A percentile compares a stretch with the other conserved stretches of the same genome.
Conservation (phyloP, 2,888 invertebrate genomes). For the Orchestes rusci region DNA sequence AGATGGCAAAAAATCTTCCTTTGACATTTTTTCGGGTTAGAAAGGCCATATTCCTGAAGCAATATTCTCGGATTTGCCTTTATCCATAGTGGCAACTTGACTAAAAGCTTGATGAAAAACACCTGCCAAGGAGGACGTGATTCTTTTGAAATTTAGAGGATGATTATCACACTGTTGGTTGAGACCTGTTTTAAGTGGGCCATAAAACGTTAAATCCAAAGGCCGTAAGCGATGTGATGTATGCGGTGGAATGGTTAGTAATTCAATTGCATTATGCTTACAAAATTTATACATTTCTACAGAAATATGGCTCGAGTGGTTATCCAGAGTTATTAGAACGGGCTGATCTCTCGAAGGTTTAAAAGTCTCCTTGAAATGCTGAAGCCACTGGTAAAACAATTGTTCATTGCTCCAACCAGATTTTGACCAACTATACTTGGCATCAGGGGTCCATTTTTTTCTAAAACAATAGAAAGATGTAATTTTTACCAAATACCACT, state of each 20-base stretch:
- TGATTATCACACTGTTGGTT: neutral
- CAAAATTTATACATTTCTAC: constrained; percentile 8
- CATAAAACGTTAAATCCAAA: no score
- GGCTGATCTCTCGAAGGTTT: constrained; percentile 4
- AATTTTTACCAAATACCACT: no score
- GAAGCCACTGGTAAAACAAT: constrained; percentile 1
- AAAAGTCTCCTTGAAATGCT: constrained; percentile 1
- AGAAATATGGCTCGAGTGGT: constrained; percentile 7
- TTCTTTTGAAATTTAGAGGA: neutral
- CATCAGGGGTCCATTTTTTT: no score
- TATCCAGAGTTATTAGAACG: constrained; percentile 2
- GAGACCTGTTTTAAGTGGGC: constrained; percentile 3
- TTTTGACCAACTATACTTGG: constrained; percentile 7
- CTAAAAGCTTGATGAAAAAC: neutral
- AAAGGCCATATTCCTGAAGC: constrained; percentile 9
- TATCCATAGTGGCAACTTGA: constrained; percentile 7
- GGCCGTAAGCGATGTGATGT: no score
- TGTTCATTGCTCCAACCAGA: constrained; percentile 9
- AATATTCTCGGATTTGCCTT: constrained; percentile 8
- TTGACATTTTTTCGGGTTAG: neutral
- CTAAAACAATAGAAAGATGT: no score
- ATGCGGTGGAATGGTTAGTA: no score
- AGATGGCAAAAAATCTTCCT: constrained; percentile 7
- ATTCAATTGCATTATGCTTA: constrained; percentile 7
- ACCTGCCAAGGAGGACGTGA: neutral